A percentile compares a stretch with the other conserved stretches of the same genome.
These are phyloP conservation scores for Nomada goodeniana DNA, from an alignment of 2,888 invertebrate genomes.

Conservation along the genomic window DNA sequence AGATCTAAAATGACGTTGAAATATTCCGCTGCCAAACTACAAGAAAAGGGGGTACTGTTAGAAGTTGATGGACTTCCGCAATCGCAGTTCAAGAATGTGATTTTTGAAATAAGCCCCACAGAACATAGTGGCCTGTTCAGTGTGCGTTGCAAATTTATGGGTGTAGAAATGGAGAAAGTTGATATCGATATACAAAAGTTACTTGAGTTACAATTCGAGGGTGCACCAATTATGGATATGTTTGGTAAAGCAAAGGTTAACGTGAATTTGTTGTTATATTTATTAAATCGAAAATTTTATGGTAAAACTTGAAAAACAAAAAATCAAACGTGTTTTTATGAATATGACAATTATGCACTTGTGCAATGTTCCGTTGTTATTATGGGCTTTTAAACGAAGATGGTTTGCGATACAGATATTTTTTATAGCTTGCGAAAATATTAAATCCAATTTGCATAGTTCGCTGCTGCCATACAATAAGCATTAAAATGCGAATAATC, in stretches of 20 bases:
- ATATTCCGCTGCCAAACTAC: slow-evolving; percentile 89
- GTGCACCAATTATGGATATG: slow-evolving; percentile 90
- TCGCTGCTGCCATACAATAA: slow-evolving; percentile 5
- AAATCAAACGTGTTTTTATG: slow-evolving; percentile 10
- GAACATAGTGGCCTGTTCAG: slow-evolving; percentile 89
- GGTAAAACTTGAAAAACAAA: slow-evolving; percentile 84
- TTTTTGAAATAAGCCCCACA: slow-evolving; percentile 90
- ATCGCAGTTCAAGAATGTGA: slow-evolving; percentile 90
- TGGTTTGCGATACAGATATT: not conserved
- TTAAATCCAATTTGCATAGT: not conserved
- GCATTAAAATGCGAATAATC: slow-evolving; percentile 24
- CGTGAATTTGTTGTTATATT: slow-evolving; percentile 90
- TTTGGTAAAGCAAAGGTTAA: slow-evolving; percentile 92
- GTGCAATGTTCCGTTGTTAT: slow-evolving; percentile 50
- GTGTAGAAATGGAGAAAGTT: slow-evolving; percentile 90
- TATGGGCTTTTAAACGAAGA: slow-evolving; percentile 10
- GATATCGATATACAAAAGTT: slow-evolving; percentile 90
- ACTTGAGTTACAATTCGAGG: slow-evolving; percentile 91
- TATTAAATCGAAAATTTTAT: slow-evolving; percentile 92
- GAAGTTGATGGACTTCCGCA: slow-evolving; percentile 89
- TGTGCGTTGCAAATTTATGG: slow-evolving; percentile 91
- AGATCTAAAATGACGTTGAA: slow-evolving; percentile 87
- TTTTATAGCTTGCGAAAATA: not conserved
- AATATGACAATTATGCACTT: slow-evolving; percentile 31
- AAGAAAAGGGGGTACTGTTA: slow-evolving; percentile 90